Percentiles rank a stretch among this genome's conserved stretches.
These are phyloP conservation scores for Tympanuchus pallidicinctus DNA, from an alignment of 2,113 vertebrate genomes.

Conservation along the genomic window DNA sequence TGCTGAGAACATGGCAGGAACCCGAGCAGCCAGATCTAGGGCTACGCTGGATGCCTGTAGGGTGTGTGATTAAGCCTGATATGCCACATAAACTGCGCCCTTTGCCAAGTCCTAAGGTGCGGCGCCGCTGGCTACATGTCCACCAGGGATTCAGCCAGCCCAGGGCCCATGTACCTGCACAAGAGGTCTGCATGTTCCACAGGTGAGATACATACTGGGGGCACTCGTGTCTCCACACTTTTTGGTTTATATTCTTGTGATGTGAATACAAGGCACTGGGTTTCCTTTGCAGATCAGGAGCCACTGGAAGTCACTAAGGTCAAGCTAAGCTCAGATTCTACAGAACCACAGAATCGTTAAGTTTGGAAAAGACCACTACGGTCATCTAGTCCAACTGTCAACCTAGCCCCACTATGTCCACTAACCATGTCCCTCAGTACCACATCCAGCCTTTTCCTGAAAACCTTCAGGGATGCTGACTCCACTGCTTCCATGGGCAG, in stretches of 20 bases:
- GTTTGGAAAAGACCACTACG: too few species aligned
- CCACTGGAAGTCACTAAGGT: background rate
- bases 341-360: too few species aligned
- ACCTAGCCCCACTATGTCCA: too few species aligned
- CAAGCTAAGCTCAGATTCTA: background rate
- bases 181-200: background rate
- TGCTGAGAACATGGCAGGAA: background rate
- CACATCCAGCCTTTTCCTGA: too few species aligned
- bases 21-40: background rate
- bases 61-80: background rate
- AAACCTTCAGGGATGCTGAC: too few species aligned
- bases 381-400: too few species aligned
- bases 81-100: background rate
- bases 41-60: background rate
- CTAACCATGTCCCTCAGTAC: too few species aligned
- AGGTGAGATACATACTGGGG: fast-evolving
- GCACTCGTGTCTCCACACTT: fast-evolving
- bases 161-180: fast-evolving
- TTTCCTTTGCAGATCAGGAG: background rate
- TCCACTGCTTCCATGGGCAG: too few species aligned
- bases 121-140: background rate
- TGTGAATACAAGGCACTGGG: background rate
- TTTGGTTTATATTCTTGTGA: background rate
- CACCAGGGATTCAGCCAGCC: background rate
- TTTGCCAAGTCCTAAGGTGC: background rate